phyloP scores from a whole-genome alignment of 2,113 vertebrate genomes.

The Cyrtonyx montezumae region DNA sequence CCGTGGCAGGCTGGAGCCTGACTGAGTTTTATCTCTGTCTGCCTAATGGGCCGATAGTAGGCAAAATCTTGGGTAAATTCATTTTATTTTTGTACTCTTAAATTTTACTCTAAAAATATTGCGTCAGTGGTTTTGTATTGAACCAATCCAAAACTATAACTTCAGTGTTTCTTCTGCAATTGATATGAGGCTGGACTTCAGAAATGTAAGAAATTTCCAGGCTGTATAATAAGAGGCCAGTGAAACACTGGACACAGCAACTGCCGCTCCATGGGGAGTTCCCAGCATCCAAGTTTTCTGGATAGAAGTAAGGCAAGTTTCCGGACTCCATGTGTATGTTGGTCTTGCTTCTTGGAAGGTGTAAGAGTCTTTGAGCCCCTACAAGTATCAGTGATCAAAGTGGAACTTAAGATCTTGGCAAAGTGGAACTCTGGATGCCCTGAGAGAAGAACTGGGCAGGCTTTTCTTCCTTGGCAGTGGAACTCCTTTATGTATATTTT shows the following conservation, averaged over 20 bases:
- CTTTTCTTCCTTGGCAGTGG: not conserved
- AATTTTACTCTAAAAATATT: not conserved
- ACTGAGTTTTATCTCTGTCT: constrained; percentile 6
- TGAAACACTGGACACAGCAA: not conserved
- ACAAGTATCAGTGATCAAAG: not conserved
- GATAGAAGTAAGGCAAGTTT: not conserved
- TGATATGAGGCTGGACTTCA: not conserved
- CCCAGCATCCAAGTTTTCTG: not conserved
- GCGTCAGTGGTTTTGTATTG: not conserved
- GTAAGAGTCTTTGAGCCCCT: not conserved
- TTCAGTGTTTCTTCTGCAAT: not conserved
- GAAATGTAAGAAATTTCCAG: not conserved
- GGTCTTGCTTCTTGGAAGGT: not conserved
- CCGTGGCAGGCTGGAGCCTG: not conserved
- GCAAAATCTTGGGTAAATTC: not conserved
- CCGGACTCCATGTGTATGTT: not conserved
- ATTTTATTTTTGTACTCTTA: not conserved
- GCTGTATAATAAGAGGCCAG: not conserved
- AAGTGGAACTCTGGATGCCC: not conserved
- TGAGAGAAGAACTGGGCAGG: not conserved
- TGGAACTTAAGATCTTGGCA: not conserved
- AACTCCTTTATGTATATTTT: not conserved
- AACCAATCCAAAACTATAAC: not conserved
- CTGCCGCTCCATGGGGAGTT: not conserved
- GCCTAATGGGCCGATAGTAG: not conserved